Conservation (phyloP, 1,140 invertebrate species). For the Drepana arcuata region DNA sequence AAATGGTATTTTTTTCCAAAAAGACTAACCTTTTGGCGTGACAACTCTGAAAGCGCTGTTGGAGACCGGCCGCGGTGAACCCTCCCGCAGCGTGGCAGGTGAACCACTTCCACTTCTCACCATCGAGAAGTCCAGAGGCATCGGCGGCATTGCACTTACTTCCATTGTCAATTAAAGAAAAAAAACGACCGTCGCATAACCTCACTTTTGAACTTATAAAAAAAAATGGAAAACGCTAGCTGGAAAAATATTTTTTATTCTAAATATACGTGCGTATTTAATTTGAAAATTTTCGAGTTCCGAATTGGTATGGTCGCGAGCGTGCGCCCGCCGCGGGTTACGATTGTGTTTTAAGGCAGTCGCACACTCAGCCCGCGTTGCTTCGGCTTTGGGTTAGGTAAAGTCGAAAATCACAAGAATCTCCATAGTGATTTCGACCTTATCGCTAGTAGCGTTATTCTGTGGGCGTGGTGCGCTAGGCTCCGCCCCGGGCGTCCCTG, state of each 20-base stretch:
- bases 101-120: constrained; percentile 50
- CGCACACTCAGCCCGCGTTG: constrained; percentile 29
- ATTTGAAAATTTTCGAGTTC: no score
- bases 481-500: constrained; percentile 39
- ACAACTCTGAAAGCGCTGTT: constrained; percentile 69
- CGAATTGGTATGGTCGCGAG: constrained; percentile 30
- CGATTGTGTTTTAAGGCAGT: constrained; percentile 53
- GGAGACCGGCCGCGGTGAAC: constrained; percentile 55
- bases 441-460: constrained; percentile 31
- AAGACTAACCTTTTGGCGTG: constrained; percentile 61
- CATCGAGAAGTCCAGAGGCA: constrained; percentile 72
- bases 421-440: constrained; percentile 55
- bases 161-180: constrained; percentile 50
- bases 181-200: constrained; percentile 17
- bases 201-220: constrained; percentile 5
- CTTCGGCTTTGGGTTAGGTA: constrained; percentile 35
- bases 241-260: no score
- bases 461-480: constrained; percentile 43
- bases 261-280: no score
- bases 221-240: constrained; percentile 3
- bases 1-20: no score
- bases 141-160: constrained; percentile 70
- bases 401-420: constrained; percentile 46
- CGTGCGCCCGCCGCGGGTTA: constrained; percentile 53
- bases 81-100: constrained; percentile 34